Conservation (phyloP, 2,797 vertebrate genomes). For the Salarias fasciatus region DNA sequence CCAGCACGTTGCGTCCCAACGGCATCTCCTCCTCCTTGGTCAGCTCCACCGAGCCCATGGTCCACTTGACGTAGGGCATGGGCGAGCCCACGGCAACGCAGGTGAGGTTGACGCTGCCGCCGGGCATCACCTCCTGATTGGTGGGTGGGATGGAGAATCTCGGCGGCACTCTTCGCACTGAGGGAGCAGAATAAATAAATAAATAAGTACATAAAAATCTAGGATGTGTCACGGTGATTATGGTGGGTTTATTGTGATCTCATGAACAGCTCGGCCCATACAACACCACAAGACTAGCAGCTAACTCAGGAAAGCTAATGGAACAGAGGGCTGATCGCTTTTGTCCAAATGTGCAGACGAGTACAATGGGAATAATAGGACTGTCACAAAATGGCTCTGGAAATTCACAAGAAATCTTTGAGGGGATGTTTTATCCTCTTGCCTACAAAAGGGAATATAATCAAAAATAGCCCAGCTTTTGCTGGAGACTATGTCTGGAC, state of each 20-base stretch:
- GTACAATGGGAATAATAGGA: constrained; percentile 67
- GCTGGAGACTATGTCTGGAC: constrained; percentile 65
- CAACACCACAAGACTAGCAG: constrained; percentile 26
- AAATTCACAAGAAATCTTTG: constrained; percentile 67
- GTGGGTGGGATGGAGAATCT: constrained; percentile 95
- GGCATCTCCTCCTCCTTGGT: constrained; percentile 97
- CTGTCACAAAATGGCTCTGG: constrained; percentile 65
- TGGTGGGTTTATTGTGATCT: constrained; percentile 13
- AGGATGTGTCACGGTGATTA: constrained; percentile 8
- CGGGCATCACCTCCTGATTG: constrained; percentile 97
- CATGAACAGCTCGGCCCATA: constrained; percentile 16
- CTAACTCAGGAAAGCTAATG: constrained; percentile 36
- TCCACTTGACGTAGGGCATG: constrained; percentile 98
- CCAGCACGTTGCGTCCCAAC: constrained; percentile 92
- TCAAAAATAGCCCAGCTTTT: constrained; percentile 69
- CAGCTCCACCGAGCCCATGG: constrained; percentile 88
- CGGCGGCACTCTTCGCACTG: constrained; percentile 94
- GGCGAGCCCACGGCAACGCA: constrained; percentile 96
- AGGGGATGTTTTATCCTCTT: constrained; percentile 59
- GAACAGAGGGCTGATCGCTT: constrained; percentile 57
- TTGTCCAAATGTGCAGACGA: constrained; percentile 60
- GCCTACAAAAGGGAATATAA: constrained; percentile 62
- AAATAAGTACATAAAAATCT: no score
- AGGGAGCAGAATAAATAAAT: constrained; percentile 12
- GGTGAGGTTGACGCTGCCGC: constrained; percentile 95